Base-by-base conservation (phyloP, 2,113 vertebrate species). In the Rhinopomastus cyanomelas region DNA sequence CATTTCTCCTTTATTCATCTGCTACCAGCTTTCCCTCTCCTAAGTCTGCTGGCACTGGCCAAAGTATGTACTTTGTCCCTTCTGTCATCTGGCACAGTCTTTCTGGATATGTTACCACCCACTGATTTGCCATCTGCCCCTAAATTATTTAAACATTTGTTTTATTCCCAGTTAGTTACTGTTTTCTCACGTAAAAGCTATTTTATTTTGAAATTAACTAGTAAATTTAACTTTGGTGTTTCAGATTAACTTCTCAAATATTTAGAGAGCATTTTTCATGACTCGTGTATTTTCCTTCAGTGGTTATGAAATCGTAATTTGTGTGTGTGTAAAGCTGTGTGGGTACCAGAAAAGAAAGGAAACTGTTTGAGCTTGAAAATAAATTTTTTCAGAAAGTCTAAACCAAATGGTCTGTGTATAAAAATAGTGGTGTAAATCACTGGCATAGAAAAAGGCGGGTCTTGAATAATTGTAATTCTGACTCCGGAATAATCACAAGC, bases 51-150 rank as follows among this genome's bases (percentile, higher is more conserved):
- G 64, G 64, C 56, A 26, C 19, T 91, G 67, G 48, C 52, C 79
- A 69, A 26, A 77, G 82, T 59, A 14, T 4, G 37, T 85, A 14
- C 29, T 74, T 73, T 52, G 60, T 60, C 48, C 72, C 79, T 89
- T 90, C 89, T 96, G 91, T 48, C 81, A 79, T 83, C 91, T 95
- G 95, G 79, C 87, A 67, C 9, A 0, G 56, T 55, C 26, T 60
- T 77, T 39, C 56, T 77, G 56, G 34, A 46, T 90, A 20, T 80
- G 79, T 91, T 81, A 89, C 60, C 36, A 87, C 52, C 44, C 26
- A 44, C 42, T 73, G 55, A 82, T 85, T 82, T 73, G 60, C 91
- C 91, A 93, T 93, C 91, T 96, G 93, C 56, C 81, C 52, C 87
- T 69, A 55, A 37, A 64, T 87, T 36, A 23, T 51, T 61, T 22